Evolutionary conservation across 2,888 invertebrate species (phyloP).

Genomic region (Lasioglossum marginatum): DNA sequence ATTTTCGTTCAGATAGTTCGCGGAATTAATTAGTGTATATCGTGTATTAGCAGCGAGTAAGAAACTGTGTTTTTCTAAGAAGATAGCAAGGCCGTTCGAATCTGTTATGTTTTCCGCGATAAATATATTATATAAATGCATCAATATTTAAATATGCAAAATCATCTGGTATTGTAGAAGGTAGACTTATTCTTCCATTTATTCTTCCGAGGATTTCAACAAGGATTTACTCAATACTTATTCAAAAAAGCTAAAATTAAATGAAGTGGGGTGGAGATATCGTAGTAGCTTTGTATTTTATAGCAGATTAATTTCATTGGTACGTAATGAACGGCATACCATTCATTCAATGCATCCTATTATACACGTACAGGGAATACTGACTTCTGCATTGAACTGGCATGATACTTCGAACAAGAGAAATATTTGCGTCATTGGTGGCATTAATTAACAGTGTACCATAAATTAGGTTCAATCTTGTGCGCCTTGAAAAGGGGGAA

Average conservation of each 20-base stretch:
- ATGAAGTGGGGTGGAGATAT: neutral
- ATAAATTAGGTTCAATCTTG: neutral
- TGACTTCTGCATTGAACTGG: neutral
- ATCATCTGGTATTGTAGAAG: neutral
- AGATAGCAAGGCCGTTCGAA: neutral
- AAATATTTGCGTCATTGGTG: neutral
- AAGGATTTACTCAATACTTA: neutral
- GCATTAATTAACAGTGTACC: neutral
- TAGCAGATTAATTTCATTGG: neutral
- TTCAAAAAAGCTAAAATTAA: neutral
- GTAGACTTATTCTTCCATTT: neutral
- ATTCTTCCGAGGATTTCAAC: neutral
- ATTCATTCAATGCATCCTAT: neutral
- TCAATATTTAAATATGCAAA: neutral
- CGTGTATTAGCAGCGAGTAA: neutral
- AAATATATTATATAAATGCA: neutral
- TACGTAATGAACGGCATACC: neutral
- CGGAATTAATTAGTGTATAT: neutral
- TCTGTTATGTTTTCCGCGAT: neutral
- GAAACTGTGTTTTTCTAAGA: neutral
- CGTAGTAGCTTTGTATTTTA: neutral
- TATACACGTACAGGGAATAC: neutral
- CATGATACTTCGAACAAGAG: neutral
- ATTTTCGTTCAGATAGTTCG: neutral
- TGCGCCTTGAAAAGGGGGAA: neutral